Percentiles rank a stretch among this genome's conserved stretches.
These are phyloP conservation scores for Eulithis testata DNA, from an alignment of 2,888 invertebrate species.

Conservation along the genomic window DNA sequence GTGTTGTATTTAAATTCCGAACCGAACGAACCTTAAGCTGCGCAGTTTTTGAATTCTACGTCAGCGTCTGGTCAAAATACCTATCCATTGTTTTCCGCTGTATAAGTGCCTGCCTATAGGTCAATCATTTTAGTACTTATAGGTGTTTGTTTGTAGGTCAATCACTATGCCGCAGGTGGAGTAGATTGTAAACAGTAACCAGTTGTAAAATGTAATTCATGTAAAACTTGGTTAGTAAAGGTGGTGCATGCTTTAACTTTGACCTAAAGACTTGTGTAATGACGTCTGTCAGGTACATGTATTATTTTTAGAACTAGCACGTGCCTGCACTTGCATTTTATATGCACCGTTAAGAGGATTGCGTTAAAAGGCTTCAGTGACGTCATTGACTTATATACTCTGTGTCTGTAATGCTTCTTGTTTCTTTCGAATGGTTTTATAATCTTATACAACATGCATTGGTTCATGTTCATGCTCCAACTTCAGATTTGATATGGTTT, in stretches of 20 bases:
- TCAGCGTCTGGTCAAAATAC: background rate
- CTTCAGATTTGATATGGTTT: background rate
- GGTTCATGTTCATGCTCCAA: background rate
- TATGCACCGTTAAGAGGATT: slow-evolving; percentile 63
- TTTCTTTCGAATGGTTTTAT: slow-evolving; percentile 23
- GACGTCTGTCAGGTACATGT: slow-evolving; percentile 9
- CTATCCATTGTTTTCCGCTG: background rate
- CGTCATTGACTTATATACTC: slow-evolving; percentile 37
- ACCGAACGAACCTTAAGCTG: slow-evolving; percentile 28
- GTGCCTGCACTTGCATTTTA: slow-evolving; percentile 34
- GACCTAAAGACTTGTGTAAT: slow-evolving; percentile 13
- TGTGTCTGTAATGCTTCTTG: slow-evolving; percentile 20
- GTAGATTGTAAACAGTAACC: background rate
- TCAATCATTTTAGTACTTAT: background rate
- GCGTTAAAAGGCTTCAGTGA: slow-evolving; percentile 63
- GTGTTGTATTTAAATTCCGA: slow-evolving; percentile 61
- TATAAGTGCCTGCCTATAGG: background rate
- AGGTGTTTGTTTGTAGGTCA: too few species aligned
- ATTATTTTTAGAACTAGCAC: slow-evolving; percentile 27
- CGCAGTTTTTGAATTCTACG: slow-evolving; percentile 11
- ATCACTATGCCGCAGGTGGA: background rate
- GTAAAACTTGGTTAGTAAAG: background rate
- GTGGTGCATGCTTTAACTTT: slow-evolving; percentile 14
- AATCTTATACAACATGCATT: background rate
- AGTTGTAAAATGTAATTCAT: background rate